Conservation (phyloP, 1,140 invertebrate genomes). For the Dinothrombium tinctorium region DNA sequence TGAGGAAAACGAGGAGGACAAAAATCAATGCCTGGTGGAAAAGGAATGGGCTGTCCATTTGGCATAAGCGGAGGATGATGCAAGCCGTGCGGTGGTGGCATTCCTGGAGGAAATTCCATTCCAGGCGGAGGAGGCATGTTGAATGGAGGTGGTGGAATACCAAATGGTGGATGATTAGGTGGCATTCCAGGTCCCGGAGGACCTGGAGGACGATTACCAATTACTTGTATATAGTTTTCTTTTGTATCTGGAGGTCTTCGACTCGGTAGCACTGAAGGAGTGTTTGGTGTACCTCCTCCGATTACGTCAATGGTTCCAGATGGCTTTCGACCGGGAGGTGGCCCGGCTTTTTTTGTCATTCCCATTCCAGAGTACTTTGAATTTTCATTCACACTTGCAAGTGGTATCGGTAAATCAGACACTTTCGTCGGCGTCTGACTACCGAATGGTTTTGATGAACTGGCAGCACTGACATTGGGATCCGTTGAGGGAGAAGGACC, state of each 20-base stretch:
- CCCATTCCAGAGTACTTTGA: slow-evolving; percentile 34
- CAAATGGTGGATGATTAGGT: background rate
- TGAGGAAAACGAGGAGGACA: no score
- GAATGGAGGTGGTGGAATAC: background rate
- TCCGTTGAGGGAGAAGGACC: background rate
- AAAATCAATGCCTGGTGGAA: no score
- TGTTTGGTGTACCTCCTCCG: slow-evolving; percentile 22
- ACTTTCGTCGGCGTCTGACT: background rate
- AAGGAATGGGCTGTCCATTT: no score
- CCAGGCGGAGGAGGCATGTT: background rate
- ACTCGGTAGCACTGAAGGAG: slow-evolving; percentile 19
- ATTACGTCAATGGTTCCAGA: slow-evolving; percentile 44
- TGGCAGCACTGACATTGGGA: background rate
- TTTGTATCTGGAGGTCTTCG: slow-evolving; percentile 30
- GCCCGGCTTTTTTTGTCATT: slow-evolving; percentile 23
- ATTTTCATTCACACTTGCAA: slow-evolving; percentile 38
- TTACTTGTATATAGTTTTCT: slow-evolving; percentile 55
- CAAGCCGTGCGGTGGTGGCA: background rate
- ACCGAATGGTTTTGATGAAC: background rate
- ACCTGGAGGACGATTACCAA: slow-evolving; percentile 2
- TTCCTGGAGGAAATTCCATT: background rate
- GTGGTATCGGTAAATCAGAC: slow-evolving; percentile 22
- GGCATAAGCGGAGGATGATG: no score
- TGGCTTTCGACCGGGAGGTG: slow-evolving; percentile 34
- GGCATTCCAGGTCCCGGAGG: background rate